Base-by-base conservation (phyloP, 2,113 vertebrate species). In the Bothrops jararaca region DNA sequence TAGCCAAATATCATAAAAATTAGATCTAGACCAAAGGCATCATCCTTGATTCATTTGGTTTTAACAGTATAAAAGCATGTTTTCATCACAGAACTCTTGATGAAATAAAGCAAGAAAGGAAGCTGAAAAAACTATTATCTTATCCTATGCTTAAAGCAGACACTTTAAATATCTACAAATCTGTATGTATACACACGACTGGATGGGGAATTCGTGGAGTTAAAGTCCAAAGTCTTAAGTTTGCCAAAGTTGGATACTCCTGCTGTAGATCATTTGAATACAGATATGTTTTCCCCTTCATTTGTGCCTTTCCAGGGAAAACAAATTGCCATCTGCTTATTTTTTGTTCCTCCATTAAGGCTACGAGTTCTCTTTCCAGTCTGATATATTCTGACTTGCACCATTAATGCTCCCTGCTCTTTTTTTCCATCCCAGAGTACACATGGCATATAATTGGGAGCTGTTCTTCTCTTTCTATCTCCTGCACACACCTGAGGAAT, bases 401-500 rank as follows among this genome's bases (percentile, higher is more conserved):
- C 74, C 88, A 12, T 48, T 50, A 20, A 45, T 24, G 34, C 6
- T 22, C 26, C 53, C 34, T 58, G 54, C 18, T 10, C 26, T 85
- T 90, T 13, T 26, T 15, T 85, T 57, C 39, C 88, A 56, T 39
- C 39, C 42, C 39, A 58, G 11, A 8, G 42, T 69, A 90, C 85
- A 89, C 89, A 29, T 86, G 34, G 74, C 58, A 48, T 39, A 57
- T 87, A 48, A 87, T 53, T 80, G 58, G 52, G 91, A 92, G 50
- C 34, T 64, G 88, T 23, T 57, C 90, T 85, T 54, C 85, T 89
- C 93, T 85, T 57, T 87, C 92, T 95, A 69, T 23, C 94, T 90
- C 3, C 20, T 92, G 92, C 89, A 50, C 0, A 0, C 0, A 57
- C 94, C 94, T 60, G 86, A 88, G 89, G 91, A 94, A 80, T 80